phyloP scores from a whole-genome alignment of 1,140 invertebrate genomes.

The Drosophila virilis region DNA sequence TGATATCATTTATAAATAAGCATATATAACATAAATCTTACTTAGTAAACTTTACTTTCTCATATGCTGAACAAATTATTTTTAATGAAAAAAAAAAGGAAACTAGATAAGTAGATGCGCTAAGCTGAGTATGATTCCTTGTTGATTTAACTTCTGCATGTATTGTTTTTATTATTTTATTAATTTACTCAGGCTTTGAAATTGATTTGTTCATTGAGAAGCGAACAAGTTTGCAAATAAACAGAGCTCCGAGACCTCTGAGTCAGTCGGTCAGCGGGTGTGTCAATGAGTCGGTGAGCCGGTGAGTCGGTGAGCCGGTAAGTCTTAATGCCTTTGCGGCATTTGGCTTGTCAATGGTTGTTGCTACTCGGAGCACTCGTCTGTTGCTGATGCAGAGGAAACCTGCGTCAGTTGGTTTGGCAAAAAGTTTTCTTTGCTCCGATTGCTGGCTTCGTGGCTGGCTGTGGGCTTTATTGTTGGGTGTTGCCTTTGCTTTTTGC shows the following conservation, averaged over 20 bases:
- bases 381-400: conserved; percentile 15
- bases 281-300: conserved; percentile 32
- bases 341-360: conserved; percentile 12
- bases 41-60: no score
- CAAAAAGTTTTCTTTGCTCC: conserved; percentile 55
- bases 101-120: no score
- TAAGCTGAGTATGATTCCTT: no score
- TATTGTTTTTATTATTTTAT: background rate
- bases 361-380: background rate
- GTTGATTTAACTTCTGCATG: no score
- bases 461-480: conserved; percentile 50
- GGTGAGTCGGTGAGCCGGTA: conserved; percentile 32
- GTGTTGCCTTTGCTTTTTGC: conserved; percentile 64
- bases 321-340: conserved; percentile 27
- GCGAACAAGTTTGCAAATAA: conserved; percentile 28
- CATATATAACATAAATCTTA: no score
- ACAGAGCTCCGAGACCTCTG: conserved; percentile 16
- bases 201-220: conserved; percentile 20
- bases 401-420: conserved; percentile 35
- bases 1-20: no score
- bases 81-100: no score
- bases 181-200: background rate
- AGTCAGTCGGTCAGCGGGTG: conserved; percentile 31
- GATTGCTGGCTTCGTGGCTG: conserved; percentile 48
- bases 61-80: no score